Base-by-base conservation (phyloP, 1,140 invertebrate genomes). In the Aphis craccivora region DNA sequence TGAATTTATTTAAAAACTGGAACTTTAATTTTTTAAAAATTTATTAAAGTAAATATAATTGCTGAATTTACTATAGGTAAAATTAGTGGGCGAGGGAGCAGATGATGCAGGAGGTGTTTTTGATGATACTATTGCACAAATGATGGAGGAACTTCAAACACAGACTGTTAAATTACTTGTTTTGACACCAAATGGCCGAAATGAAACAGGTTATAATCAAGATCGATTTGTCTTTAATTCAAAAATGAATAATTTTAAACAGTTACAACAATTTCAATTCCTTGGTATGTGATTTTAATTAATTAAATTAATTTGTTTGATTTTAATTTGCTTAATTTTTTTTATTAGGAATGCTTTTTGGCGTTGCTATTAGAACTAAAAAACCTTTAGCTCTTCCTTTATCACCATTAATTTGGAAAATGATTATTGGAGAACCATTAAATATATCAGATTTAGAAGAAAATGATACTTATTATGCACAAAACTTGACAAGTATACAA, bases 91-190 rank as follows among this genome's bases (percentile, higher is more conserved):
- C 0, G 97, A 97, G 95, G 97, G 97, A 8, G 97, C 97, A 11
- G 97, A 97, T 95, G 97, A 97, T 95, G 97, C 97, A 37, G 96
- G 96, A 1, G 97, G 97, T 37, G 97, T 97, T 25, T 97, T 97
- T 95, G 97, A 97, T 95, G 97, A 97, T 95, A 97, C 96, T 4
- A 97, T 97, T 53, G 97, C 97, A 8, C 96, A 97, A 94, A 97
- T 97, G 96, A 97, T 97, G 94, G 95, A 96, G 94, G 96, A 96
- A 95, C 95, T 96, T 23, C 95, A 95, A 35, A 95, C 95, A 35
- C 96, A 95, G 9, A 94, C 95, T 9, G 95, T 96, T 2, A 96
- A 96, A 45, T 95, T 96, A 35, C 95, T 96, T 35, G 95, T 96
- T 25, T 96, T 96, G 20, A 96, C 96, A 11, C 96, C 96, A 23